A percentile compares a stretch with the other conserved stretches of the same genome.
Conservation (phyloP, 2,113 vertebrate species). For the Myodes glareolus region DNA sequence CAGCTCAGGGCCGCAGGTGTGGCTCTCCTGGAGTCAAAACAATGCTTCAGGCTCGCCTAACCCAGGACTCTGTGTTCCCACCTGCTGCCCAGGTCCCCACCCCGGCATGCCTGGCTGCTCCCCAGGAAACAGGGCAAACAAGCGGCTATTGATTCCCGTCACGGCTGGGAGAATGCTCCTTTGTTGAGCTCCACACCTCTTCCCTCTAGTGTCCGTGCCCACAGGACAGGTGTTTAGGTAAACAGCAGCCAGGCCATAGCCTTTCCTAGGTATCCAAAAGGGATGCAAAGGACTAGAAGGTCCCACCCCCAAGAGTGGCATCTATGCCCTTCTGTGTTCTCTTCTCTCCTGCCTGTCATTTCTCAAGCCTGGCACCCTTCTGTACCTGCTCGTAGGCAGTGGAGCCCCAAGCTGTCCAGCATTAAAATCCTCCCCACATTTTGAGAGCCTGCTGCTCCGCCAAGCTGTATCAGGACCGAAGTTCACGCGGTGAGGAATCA, state of each 20-base stretch:
- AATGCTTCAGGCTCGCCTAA: background rate
- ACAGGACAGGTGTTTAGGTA: conserved; percentile 53
- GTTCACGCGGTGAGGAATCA: rapidly evolving
- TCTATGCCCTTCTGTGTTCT: background rate
- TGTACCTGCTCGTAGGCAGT: background rate
- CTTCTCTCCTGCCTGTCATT: background rate
- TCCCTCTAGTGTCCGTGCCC: conserved; percentile 29
- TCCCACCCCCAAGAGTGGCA: background rate
- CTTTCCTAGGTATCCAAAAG: background rate
- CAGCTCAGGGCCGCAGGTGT: background rate
- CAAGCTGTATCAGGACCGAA: background rate
- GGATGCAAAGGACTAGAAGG: background rate
- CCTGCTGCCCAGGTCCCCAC: conserved; percentile 34
- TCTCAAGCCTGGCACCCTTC: background rate
- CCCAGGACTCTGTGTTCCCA: conserved; percentile 5
- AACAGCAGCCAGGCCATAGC: background rate
- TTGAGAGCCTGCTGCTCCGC: background rate
- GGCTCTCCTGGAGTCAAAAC: background rate
- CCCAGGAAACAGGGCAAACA: conserved; percentile 66
- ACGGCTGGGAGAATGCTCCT: conserved; percentile 64
- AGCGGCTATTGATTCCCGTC: conserved; percentile 65
- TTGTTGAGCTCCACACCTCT: conserved; percentile 57
- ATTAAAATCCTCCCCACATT: background rate
- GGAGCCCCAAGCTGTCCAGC: background rate
- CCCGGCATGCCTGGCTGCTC: conserved; percentile 49